phyloP scores from a whole-genome alignment of 2,113 vertebrate genomes.

The Mirza zaza region DNA sequence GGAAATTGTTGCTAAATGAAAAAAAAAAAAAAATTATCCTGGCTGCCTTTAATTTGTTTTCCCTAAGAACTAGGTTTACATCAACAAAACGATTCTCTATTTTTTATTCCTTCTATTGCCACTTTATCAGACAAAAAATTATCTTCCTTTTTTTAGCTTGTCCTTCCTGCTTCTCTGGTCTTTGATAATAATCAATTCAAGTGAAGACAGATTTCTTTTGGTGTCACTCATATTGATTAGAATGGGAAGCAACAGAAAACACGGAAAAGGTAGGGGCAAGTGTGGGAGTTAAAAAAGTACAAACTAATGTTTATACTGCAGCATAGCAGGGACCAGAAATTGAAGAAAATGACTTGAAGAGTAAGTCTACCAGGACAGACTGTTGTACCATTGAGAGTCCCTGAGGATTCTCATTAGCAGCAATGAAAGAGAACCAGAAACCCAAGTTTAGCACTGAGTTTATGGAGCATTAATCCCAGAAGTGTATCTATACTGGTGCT shows the following conservation, averaged over 20 bases:
- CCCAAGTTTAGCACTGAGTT: neutral
- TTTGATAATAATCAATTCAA: constrained; percentile 64
- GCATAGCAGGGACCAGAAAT: constrained; percentile 28
- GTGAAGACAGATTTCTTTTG: constrained; percentile 54
- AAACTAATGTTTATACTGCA: constrained; percentile 39
- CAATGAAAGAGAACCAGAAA: neutral
- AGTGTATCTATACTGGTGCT: neutral
- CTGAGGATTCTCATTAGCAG: neutral
- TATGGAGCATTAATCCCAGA: neutral
- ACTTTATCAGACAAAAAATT: constrained; percentile 54
- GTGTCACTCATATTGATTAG: constrained; percentile 72
- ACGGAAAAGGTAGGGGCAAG: neutral
- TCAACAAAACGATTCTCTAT: constrained; percentile 60
- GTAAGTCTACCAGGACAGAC: neutral
- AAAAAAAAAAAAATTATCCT: constrained; percentile 57
- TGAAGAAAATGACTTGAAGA: neutral
- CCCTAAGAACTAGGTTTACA: neutral
- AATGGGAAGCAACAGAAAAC: constrained; percentile 55
- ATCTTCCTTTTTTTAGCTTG: constrained; percentile 62
- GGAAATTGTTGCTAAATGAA: neutral
- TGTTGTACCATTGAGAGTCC: neutral
- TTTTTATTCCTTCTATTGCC: constrained; percentile 40
- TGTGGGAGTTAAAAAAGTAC: neutral
- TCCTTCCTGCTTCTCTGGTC: constrained; percentile 57
- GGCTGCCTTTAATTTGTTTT: constrained; percentile 54